A percentile compares a stretch with the other conserved stretches of the same genome.
Evolutionary conservation across 2,797 vertebrate genomes (phyloP).

Genomic region (Phalanger gymnotis): DNA sequence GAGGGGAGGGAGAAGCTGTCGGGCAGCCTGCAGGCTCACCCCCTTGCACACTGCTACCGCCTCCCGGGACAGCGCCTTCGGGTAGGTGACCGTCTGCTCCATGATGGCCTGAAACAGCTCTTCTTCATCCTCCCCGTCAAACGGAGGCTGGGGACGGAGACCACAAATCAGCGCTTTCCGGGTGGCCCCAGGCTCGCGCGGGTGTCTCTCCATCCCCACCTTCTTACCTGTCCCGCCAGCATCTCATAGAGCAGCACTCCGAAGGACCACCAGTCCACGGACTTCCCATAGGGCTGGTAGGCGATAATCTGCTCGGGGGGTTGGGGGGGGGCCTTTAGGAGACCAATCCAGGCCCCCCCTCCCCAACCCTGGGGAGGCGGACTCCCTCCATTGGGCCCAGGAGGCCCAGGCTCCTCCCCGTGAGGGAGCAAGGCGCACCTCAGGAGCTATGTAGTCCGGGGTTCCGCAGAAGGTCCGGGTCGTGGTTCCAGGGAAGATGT

Average conservation of each 20-base stretch:
- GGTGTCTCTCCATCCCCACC: not conserved
- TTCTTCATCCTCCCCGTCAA: conserved; percentile 94
- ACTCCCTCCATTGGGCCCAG: accelerated
- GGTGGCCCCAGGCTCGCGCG: not conserved
- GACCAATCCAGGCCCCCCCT: not conserved
- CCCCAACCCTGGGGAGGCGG: accelerated
- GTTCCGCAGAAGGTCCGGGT: conserved; percentile 95
- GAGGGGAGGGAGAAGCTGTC: too few relatives aligned
- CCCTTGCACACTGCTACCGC: conserved; percentile 95
- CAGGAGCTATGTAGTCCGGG: conserved; percentile 95
- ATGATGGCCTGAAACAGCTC: conserved; percentile 96
- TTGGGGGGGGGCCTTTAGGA: not conserved
- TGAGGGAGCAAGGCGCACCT: conserved; percentile 83
- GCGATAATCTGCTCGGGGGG: conserved; percentile 90
- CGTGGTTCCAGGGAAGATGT: conserved; percentile 89
- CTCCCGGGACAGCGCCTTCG: conserved; percentile 92
- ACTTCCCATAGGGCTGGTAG: conserved; percentile 93
- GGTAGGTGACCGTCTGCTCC: conserved; percentile 93
- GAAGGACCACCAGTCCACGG: conserved; percentile 96
- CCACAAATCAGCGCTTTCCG: not conserved
- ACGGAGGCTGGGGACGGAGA: conserved; percentile 86
- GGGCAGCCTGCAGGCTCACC: conserved; percentile 80
- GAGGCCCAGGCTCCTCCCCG: not conserved
- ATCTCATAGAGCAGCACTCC: conserved; percentile 95
- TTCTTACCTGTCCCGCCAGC: conserved; percentile 92